A percentile compares a stretch with the other conserved stretches of the same genome.
Evolutionary conservation across 2,888 invertebrate species (phyloP).

Genomic region (Napeogenes sylphis): DNA sequence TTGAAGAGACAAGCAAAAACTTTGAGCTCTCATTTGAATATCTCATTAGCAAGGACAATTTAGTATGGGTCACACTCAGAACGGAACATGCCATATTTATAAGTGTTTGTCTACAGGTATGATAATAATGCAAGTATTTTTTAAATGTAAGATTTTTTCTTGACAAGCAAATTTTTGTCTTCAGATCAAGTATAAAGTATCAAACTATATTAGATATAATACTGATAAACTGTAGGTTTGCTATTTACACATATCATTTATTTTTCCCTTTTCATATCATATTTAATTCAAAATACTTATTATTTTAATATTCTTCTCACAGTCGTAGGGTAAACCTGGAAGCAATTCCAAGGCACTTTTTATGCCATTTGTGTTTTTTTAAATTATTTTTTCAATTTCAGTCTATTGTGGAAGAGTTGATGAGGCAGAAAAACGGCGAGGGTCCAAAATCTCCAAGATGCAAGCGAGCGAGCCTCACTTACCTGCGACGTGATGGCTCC

Average conservation of each 20-base stretch:
- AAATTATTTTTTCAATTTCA: conserved; percentile 59
- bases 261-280: too few species aligned
- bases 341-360: too few species aligned
- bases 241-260: too few species aligned
- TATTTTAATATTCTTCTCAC: too few species aligned
- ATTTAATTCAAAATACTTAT: too few species aligned
- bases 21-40: conserved; percentile 97
- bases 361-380: too few species aligned
- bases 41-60: conserved; percentile 91
- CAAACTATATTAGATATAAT: too few species aligned
- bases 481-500: conserved; percentile 85
- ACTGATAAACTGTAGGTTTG: too few species aligned
- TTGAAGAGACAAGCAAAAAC: conserved; percentile 68
- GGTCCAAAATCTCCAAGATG: conserved; percentile 70
- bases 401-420: conserved; percentile 96
- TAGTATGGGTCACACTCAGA: conserved; percentile 95
- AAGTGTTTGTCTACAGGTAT: conserved; percentile 91
- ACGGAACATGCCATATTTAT: conserved; percentile 96
- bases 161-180: too few species aligned
- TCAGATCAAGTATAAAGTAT: too few species aligned
- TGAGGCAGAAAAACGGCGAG: conserved; percentile 83
- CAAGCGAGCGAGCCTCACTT: conserved; percentile 81
- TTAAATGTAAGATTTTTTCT: neutral
- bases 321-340: too few species aligned
- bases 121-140: neutral